Conservation (phyloP, 23 tunicate species). For the Trididemnum clinides region DNA sequence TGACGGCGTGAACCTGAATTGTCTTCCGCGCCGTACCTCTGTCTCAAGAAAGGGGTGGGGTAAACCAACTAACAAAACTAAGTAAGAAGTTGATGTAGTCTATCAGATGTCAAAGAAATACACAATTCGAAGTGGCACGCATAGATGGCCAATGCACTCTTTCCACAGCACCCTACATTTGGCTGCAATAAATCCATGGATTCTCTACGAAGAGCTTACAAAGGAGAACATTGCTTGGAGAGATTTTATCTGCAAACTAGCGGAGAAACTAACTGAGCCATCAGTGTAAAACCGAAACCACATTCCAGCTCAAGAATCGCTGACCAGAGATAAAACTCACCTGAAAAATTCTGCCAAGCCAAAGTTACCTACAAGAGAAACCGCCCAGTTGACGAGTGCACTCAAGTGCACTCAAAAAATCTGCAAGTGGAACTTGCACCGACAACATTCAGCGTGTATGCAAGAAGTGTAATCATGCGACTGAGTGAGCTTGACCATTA, state of each 20-base stretch:
- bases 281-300: background rate
- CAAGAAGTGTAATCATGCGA: background rate
- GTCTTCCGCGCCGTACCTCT: too few relatives aligned
- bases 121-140: background rate
- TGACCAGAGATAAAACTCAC: background rate
- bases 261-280: background rate
- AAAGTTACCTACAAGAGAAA: background rate
- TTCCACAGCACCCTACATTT: background rate
- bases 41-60: too few relatives aligned
- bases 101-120: background rate
- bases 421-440: background rate
- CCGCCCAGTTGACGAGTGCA: background rate
- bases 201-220: background rate
- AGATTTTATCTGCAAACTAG: background rate
- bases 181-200: background rate
- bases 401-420: background rate
- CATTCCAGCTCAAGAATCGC: background rate
- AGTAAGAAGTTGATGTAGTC: too few relatives aligned
- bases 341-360: background rate
- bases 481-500: background rate
- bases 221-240: background rate
- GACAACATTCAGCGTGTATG: background rate
- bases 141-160: background rate
- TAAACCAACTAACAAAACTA: too few relatives aligned
- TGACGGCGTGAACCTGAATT: too few relatives aligned